Conservation (phyloP, 2,797 vertebrate genomes). For the Acanthurus lineatus region DNA sequence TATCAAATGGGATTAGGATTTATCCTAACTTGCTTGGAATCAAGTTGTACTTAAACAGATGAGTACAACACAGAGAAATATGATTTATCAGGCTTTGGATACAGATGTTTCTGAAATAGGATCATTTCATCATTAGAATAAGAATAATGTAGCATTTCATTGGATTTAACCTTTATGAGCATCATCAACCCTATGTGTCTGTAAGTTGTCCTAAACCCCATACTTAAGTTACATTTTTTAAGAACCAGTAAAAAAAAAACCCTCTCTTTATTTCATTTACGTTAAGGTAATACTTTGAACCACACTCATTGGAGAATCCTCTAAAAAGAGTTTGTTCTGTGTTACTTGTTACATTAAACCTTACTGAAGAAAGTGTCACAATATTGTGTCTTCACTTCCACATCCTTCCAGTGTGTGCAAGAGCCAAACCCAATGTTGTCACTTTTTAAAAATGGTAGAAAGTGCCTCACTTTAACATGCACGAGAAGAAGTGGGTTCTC, state of each 20-base stretch:
- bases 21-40: no score
- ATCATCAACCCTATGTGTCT: neutral
- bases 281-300: no score
- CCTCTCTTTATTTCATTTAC: no score
- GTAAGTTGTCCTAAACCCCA: neutral
- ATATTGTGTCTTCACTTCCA: constrained; percentile 56
- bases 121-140: neutral
- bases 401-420: constrained; percentile 52
- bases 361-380: constrained; percentile 41
- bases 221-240: neutral
- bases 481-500: neutral
- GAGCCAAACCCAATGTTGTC: constrained; percentile 20
- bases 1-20: no score
- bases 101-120: neutral
- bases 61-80: neutral
- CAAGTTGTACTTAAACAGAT: neutral
- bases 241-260: no score
- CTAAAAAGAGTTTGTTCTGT: neutral
- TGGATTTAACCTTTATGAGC: neutral
- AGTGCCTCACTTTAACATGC: neutral
- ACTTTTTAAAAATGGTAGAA: constrained; percentile 1
- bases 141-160: neutral
- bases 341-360: neutral
- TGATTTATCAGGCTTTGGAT: neutral
- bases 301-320: no score